These are phyloP conservation scores for Anas flavirostris DNA, from an alignment of 2,797 vertebrate species.

Conservation along the genomic window DNA sequence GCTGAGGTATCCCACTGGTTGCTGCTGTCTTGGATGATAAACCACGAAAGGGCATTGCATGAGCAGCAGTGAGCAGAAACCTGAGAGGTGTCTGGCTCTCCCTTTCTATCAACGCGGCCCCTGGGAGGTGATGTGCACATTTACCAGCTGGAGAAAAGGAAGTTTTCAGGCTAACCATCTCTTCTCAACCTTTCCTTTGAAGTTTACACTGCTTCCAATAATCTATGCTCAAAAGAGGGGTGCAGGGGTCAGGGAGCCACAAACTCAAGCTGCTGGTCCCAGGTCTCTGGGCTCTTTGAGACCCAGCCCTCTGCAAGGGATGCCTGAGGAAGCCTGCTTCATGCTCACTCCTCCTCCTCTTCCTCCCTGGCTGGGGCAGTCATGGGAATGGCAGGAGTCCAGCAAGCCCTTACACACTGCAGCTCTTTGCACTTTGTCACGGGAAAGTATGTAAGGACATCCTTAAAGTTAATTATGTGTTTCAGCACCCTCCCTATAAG, in stretches of 20 bases:
- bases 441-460: neutral
- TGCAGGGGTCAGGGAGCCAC: neutral
- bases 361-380: neutral
- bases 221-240: fast-evolving
- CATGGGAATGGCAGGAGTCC: neutral
- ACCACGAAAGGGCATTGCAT: too few species aligned
- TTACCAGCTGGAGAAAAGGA: neutral
- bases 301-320: neutral
- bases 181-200: neutral
- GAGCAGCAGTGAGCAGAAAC: neutral
- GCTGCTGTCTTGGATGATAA: neutral
- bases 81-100: neutral
- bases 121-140: neutral
- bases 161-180: neutral
- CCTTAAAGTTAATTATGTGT: neutral
- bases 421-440: neutral
- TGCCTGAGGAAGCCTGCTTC: neutral
- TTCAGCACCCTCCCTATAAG: neutral
- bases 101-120: neutral
- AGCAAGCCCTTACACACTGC: neutral
- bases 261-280: neutral
- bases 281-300: neutral
- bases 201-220: neutral
- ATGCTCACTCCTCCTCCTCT: neutral
- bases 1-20: neutral